Conservation (phyloP, 1,140 invertebrate genomes). For the Formica selysi region DNA sequence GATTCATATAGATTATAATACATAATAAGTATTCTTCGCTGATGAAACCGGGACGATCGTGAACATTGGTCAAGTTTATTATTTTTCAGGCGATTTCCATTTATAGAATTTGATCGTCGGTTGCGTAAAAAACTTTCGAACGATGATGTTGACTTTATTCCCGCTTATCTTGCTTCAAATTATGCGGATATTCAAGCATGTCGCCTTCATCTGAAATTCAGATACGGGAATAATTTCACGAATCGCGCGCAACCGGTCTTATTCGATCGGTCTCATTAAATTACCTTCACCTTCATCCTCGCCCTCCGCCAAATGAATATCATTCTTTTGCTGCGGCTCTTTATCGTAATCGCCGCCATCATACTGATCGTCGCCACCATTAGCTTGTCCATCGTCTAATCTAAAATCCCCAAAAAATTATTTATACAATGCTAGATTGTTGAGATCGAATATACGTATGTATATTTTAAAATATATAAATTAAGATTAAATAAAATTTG, state of each 20-base stretch:
- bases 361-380: constrained; percentile 82
- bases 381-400: constrained; percentile 78
- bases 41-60: constrained; percentile 13
- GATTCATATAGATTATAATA: constrained; percentile 33
- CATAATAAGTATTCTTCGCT: constrained; percentile 35
- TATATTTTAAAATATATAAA: constrained; percentile 1
- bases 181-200: constrained; percentile 79
- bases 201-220: constrained; percentile 81
- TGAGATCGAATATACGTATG: not conserved
- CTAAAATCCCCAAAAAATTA: constrained; percentile 69
- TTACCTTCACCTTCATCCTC: constrained; percentile 85
- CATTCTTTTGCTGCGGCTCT: constrained; percentile 82
- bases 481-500: not conserved
- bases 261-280: not conserved
- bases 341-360: constrained; percentile 82
- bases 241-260: not conserved
- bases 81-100: constrained; percentile 5
- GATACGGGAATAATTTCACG: constrained; percentile 34
- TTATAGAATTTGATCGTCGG: not conserved
- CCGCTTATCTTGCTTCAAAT: constrained; percentile 79
- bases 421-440: constrained; percentile 14
- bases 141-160: constrained; percentile 67
- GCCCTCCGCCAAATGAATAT: constrained; percentile 79
- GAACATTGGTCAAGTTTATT: constrained; percentile 19
- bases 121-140: constrained; percentile 34